These are phyloP conservation scores for Papilio glaucus DNA, from an alignment of 1,140 invertebrate species.

Conservation along the genomic window DNA sequence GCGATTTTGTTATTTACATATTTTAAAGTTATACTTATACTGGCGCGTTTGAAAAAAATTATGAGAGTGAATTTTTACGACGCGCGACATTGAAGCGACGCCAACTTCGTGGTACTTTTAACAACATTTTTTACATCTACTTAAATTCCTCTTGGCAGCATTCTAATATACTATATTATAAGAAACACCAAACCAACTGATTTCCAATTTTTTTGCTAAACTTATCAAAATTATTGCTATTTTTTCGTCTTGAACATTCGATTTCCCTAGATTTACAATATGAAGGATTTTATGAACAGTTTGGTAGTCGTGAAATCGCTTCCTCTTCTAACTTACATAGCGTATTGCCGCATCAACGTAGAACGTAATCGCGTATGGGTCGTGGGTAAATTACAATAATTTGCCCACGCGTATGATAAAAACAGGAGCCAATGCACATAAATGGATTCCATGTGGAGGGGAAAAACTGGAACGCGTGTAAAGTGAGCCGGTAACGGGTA, in stretches of 20 bases:
- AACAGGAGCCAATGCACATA: slow-evolving; percentile 17
- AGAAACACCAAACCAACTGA: not conserved
- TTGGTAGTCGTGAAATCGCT: not conserved
- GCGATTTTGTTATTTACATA: not conserved
- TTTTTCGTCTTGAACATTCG: not conserved
- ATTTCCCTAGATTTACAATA: not conserved
- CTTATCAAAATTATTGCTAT: not conserved
- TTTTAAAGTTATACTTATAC: no score
- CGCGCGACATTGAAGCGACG: no score
- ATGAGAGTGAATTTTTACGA: no score
- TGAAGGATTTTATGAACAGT: not conserved
- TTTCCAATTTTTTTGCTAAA: not conserved
- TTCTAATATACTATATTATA: no score
- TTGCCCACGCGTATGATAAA: slow-evolving; percentile 16
- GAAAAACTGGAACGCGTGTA: slow-evolving; percentile 16
- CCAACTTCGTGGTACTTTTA: no score
- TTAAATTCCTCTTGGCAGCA: no score
- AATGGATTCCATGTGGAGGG: not conserved
- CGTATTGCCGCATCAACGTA: slow-evolving; percentile 12
- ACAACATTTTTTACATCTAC: no score
- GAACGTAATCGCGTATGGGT: slow-evolving; percentile 17
- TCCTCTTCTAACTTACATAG: not conserved
- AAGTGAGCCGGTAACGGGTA: slow-evolving; percentile 23
- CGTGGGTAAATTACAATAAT: slow-evolving; percentile 30
- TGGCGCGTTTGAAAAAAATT: no score